Conservation (phyloP, 1,140 invertebrate species). For the Ruditapes philippinarum region DNA sequence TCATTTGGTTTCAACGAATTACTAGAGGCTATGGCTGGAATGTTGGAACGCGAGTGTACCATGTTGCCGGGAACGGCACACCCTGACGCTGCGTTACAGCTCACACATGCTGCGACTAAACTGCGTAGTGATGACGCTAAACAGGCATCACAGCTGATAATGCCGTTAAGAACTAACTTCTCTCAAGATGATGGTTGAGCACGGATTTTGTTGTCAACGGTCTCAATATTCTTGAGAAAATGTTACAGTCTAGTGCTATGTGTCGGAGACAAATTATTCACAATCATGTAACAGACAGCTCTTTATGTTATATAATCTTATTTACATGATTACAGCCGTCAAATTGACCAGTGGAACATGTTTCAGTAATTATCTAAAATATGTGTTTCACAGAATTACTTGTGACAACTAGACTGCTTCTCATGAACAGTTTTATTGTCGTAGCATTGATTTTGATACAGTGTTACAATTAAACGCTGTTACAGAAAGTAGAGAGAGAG, state of each 20-base stretch:
- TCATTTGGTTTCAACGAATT: conserved; percentile 93
- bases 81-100: conserved; percentile 95
- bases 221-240: background rate
- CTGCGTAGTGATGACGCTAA: conserved; percentile 88
- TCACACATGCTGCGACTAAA: conserved; percentile 94
- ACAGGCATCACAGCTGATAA: conserved; percentile 90
- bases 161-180: conserved; percentile 90
- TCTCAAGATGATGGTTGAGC: conserved; percentile 47
- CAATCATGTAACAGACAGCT: too few relatives aligned
- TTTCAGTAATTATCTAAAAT: too few relatives aligned
- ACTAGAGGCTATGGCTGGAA: conserved; percentile 88
- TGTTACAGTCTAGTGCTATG: too few relatives aligned
- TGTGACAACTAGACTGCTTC: too few relatives aligned
- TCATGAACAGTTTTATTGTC: too few relatives aligned
- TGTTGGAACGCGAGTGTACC: conserved; percentile 96
- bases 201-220: background rate
- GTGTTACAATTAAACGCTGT: too few relatives aligned
- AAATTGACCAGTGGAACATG: too few relatives aligned
- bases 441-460: too few relatives aligned
- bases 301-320: too few relatives aligned
- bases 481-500: too few relatives aligned
- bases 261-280: background rate
- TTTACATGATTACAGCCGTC: too few relatives aligned
- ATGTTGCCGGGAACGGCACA: conserved; percentile 92
- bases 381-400: too few relatives aligned